Conservation (phyloP, 2,797 vertebrate genomes). For the Corythornis leucogaster region DNA sequence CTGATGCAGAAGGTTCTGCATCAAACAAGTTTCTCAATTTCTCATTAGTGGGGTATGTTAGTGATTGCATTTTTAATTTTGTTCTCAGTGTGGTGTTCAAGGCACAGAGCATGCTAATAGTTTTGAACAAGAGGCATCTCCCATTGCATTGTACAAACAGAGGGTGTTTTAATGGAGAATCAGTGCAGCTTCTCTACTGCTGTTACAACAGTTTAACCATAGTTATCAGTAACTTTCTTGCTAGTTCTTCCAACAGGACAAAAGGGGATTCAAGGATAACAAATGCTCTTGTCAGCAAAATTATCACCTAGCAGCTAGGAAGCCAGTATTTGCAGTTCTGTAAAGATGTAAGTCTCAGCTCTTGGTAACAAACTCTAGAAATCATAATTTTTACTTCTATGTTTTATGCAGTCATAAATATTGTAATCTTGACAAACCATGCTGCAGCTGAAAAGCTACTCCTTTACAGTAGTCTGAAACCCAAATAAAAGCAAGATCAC, state of each 20-base stretch:
- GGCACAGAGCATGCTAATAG: constrained; percentile 58
- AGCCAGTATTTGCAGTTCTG: constrained; percentile 63
- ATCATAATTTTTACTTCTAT: constrained; percentile 56
- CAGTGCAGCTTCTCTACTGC: constrained; percentile 32
- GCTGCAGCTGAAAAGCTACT: constrained; percentile 71
- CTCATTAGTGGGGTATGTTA: constrained; percentile 55
- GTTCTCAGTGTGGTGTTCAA: constrained; percentile 59
- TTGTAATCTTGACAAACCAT: constrained; percentile 73
- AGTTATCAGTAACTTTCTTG: constrained; percentile 20
- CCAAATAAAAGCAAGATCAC: constrained; percentile 71
- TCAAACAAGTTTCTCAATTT: constrained; percentile 57
- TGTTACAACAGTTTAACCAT: constrained; percentile 33
- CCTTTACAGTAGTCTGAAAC: constrained; percentile 70
- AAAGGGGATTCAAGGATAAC: neutral
- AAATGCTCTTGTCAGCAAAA: constrained; percentile 56
- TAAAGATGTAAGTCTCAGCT: constrained; percentile 58
- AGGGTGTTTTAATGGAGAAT: constrained; percentile 49
- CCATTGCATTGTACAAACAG: constrained; percentile 16
- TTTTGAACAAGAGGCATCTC: constrained; percentile 40
- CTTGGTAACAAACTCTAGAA: constrained; percentile 60
- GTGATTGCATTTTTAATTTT: constrained; percentile 65
- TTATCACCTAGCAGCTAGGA: constrained; percentile 44
- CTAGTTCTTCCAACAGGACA: constrained; percentile 19
- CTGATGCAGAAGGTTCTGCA: constrained; percentile 57
- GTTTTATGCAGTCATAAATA: constrained; percentile 68